A percentile compares a stretch with the other conserved stretches of the same genome.
These are phyloP conservation scores for Limnothrissa miodon DNA, from an alignment of 2,113 vertebrate species.

Conservation along the genomic window DNA sequence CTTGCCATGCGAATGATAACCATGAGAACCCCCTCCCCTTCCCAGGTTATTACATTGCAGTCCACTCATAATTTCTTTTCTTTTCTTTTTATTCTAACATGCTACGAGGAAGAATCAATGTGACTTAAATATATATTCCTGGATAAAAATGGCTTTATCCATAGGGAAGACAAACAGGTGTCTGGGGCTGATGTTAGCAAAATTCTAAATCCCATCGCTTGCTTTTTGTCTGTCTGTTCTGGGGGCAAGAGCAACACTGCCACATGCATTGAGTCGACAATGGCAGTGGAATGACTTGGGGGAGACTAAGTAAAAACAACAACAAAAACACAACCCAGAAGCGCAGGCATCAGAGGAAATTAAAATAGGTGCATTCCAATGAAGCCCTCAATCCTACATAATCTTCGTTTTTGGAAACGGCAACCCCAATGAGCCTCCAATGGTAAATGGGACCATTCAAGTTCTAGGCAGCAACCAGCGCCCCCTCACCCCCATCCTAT, in stretches of 20 bases:
- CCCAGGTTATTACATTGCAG: too few species aligned
- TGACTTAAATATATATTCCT: neutral
- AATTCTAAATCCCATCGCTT: neutral
- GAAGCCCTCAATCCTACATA: constrained; percentile 18
- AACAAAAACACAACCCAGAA: neutral
- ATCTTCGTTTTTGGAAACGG: constrained; percentile 44
- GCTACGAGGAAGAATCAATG: neutral
- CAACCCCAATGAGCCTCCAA: constrained; percentile 26
- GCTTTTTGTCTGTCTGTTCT: neutral
- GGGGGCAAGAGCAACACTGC: neutral
- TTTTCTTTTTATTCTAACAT: neutral
- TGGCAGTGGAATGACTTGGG: neutral
- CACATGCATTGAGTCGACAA: neutral
- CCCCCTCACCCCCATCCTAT: constrained; percentile 26
- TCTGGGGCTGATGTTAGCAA: neutral
- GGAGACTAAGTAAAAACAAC: neutral
- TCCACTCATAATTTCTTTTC: neutral
- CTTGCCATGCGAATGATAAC: neutral
- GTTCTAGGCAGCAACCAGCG: constrained; percentile 42
- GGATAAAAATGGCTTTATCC: too few species aligned
- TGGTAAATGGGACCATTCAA: constrained; percentile 55
- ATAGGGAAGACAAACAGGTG: neutral
- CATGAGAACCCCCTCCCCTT: neutral
- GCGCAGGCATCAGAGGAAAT: neutral
- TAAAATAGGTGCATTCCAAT: neutral